A percentile compares a stretch with the other conserved stretches of the same genome.
Conservation (phyloP, 2,797 vertebrate genomes). For the Pseudomugil tenellus region DNA sequence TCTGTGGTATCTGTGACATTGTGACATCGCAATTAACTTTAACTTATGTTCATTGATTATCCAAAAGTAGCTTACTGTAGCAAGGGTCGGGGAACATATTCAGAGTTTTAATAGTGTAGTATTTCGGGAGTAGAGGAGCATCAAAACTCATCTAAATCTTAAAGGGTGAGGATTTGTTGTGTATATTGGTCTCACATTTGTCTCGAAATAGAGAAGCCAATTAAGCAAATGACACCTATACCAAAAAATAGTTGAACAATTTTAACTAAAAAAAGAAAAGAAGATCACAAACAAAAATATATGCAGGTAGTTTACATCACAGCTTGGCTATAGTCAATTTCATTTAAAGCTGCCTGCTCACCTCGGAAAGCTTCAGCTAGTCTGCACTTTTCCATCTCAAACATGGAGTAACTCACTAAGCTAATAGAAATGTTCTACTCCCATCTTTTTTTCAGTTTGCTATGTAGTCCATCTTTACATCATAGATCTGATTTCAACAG, state of each 20-base stretch:
- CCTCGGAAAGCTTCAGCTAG: no score
- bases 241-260: not conserved
- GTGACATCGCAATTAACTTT: slow-evolving; percentile 78
- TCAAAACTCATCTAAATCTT: not conserved
- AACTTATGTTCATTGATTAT: slow-evolving; percentile 77
- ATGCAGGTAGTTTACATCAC: no score
- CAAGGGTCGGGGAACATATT: slow-evolving; percentile 69
- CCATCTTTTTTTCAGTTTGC: no score
- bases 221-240: not conserved
- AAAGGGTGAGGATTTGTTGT: not conserved
- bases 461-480: no score
- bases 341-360: not conserved
- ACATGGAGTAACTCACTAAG: no score
- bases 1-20: slow-evolving; percentile 72
- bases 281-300: not conserved
- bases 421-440: no score
- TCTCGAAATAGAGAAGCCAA: not conserved
- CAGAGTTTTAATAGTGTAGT: slow-evolving; percentile 33
- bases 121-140: not conserved
- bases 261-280: no score
- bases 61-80: slow-evolving; percentile 73
- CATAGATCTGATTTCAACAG: no score
- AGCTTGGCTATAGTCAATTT: not conserved
- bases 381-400: no score
- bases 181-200: not conserved